Percentiles rank a stretch among this genome's conserved stretches.
Conservation (phyloP, 2,888 invertebrate genomes). For the Mythimna albipuncta region DNA sequence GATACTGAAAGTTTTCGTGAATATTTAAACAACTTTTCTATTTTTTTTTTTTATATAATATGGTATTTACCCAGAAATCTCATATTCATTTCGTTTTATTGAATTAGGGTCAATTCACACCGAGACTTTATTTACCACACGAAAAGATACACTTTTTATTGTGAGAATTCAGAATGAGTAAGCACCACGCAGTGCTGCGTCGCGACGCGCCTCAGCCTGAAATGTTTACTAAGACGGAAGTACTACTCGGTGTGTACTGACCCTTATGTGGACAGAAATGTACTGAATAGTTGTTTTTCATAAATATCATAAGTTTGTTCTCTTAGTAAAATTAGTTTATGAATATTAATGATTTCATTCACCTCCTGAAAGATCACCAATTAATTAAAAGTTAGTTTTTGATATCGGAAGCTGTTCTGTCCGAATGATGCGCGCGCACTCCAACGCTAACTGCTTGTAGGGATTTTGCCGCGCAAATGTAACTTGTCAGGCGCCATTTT, state of each 20-base stretch:
- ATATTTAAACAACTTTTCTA: background rate
- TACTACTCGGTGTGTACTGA: no score
- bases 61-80: background rate
- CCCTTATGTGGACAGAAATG: no score
- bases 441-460: background rate
- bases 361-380: background rate
- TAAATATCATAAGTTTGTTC: background rate
- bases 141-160: no score
- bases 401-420: background rate
- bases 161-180: no score
- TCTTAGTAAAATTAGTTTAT: background rate
- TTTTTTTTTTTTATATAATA: background rate
- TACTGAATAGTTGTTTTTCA: background rate
- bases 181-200: no score
- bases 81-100: no score
- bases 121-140: no score
- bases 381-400: slow-evolving; percentile 9
- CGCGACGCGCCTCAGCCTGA: no score
- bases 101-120: no score
- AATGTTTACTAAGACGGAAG: no score
- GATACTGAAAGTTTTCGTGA: background rate
- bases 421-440: background rate
- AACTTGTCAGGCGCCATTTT: slow-evolving; percentile 20
- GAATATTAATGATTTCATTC: background rate
- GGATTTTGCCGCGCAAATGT: slow-evolving; percentile 26